phyloP scores from a whole-genome alignment of 2,797 vertebrate genomes.

The Myotis myotis region DNA sequence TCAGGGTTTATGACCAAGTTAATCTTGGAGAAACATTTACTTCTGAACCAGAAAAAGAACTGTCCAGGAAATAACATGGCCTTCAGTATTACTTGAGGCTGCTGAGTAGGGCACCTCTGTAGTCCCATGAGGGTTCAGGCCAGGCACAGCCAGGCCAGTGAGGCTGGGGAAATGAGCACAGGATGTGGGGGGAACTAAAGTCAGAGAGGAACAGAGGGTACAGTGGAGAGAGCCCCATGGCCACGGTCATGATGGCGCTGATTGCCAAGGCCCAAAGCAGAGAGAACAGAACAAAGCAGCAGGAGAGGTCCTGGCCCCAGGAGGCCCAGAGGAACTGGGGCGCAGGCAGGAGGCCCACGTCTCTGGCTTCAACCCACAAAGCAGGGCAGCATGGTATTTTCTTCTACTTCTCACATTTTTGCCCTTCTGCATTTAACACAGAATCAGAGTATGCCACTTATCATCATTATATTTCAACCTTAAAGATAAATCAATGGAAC shows the following conservation, averaged over 20 bases:
- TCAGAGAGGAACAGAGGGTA: neutral
- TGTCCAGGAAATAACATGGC: neutral
- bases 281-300: neutral
- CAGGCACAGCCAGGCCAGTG: neutral
- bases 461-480: neutral
- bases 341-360: neutral
- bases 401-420: neutral
- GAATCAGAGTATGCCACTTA: neutral
- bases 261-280: neutral
- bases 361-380: neutral
- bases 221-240: accelerated
- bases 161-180: neutral
- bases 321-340: neutral
- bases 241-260: too few species aligned
- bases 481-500: neutral
- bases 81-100: neutral
- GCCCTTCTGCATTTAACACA: neutral
- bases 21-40: neutral
- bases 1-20: neutral
- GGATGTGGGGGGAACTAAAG: neutral
- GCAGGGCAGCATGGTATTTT: neutral
- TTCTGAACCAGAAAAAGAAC: neutral
- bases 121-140: neutral
- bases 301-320: neutral
- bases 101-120: neutral